Base-by-base conservation (phyloP, 2,888 invertebrate species). In the Watsonalla binaria region DNA sequence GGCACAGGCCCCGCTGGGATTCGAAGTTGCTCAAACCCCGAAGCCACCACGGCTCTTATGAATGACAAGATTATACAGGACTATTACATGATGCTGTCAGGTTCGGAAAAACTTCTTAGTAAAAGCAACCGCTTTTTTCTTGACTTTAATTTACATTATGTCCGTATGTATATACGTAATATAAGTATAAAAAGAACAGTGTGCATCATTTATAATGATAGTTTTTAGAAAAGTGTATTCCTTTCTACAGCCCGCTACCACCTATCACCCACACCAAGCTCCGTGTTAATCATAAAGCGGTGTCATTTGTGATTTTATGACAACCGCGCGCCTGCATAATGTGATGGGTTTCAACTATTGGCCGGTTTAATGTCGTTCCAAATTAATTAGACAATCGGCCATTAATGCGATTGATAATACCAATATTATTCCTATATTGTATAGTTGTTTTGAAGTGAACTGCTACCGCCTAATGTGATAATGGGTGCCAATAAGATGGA, bases 251-350 rank as follows among this genome's bases (percentile, higher is more conserved):
- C 8, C 11, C 63, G 65, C 68, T 60, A n/a, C 5, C 52, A 33
- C 60, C 54, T 51, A 15, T 42, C 49, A 5, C 5, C 61, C 63
- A 64, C 54, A 54, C 73, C 69, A 63, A 13, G 54, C 11, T 60
- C 54, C 59, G 58, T 65, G 72, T 74, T 75, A 71, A 82, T 82
- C 83, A 79, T 70, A 73, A 63, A 60, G 65, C 70, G 69, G 72
- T 72, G 73, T 64, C 72, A 77, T 82, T 77, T 76, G 67, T 74
- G 80, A 77, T 79, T 80, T 78, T 76, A 82, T 78, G 81, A 78
- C 78, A 70, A 54, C 35, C 56, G 67, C 73, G 70, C 66, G 68
- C 66, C 70, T 66, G 71, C 71, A 71, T 68, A 66, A 68, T 72
- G 58, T 53, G 65, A 67, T 66, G 61, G 61, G 65, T 65, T 67